Evolutionary conservation across 2,888 invertebrate species (phyloP).

Genomic region (Mythimna vitellina): DNA sequence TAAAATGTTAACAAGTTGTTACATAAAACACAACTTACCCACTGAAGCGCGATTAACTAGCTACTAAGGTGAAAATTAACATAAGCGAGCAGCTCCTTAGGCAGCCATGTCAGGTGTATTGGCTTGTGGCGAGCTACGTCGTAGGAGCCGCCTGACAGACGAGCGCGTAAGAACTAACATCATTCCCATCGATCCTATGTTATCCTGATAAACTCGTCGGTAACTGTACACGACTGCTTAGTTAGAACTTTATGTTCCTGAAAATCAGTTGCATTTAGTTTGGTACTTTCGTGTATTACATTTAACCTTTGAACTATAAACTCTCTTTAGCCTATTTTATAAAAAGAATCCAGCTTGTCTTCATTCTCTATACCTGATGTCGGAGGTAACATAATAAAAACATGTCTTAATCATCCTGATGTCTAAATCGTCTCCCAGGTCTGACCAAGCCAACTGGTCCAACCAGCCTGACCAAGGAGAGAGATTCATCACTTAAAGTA

Average conservation of each 20-base stretch:
- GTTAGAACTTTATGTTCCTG: neutral
- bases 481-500: constrained; percentile 10
- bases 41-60: constrained; percentile 12
- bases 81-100: constrained; percentile 1
- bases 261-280: neutral
- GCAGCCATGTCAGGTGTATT: constrained; percentile 15
- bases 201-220: constrained; percentile 6
- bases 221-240: neutral
- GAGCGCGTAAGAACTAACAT: constrained; percentile 21
- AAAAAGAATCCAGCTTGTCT: neutral
- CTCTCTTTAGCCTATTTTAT: neutral
- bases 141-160: constrained; percentile 24
- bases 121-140: constrained; percentile 12
- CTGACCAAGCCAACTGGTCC: neutral
- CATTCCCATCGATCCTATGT: constrained; percentile 1
- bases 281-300: too few species aligned
- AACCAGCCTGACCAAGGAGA: neutral
- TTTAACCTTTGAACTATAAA: neutral
- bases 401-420: neutral
- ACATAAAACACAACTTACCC: neutral
- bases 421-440: neutral
- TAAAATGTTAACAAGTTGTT: constrained; percentile 12
- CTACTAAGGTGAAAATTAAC: constrained; percentile 6
- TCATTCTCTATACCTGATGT: neutral
- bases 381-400: neutral